Conservation (phyloP, 2,888 invertebrate genomes). For the Laothoe populi region DNA sequence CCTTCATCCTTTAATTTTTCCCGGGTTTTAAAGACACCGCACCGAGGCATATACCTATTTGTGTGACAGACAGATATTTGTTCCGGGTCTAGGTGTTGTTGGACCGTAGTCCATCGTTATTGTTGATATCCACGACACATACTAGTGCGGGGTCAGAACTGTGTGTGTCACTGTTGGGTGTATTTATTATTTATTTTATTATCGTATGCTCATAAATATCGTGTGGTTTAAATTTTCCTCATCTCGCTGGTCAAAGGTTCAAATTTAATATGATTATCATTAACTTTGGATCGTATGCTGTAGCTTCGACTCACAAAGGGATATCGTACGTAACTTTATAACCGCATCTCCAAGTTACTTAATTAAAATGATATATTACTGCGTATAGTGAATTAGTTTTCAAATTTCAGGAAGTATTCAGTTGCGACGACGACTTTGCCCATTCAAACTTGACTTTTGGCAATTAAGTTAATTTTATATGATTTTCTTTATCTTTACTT, state of each 20-base stretch:
- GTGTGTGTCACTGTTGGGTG: no score
- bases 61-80: no score
- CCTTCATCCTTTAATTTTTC: no score
- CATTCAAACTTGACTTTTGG: slow-evolving; percentile 3
- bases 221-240: slow-evolving; percentile 42
- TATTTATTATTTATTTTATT: no score
- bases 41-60: no score
- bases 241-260: slow-evolving; percentile 54
- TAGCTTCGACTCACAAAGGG: slow-evolving; percentile 35
- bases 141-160: no score
- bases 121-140: no score
- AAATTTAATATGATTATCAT: slow-evolving; percentile 60
- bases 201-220: slow-evolving; percentile 32
- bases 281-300: slow-evolving; percentile 54
- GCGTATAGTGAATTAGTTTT: slow-evolving; percentile 24
- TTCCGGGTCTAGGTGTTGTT: no score
- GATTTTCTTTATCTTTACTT: slow-evolving; percentile 1
- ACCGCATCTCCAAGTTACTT: slow-evolving; percentile 18
- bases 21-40: no score
- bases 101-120: no score
- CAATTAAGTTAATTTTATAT: slow-evolving; percentile 19
- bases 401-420: slow-evolving; percentile 21
- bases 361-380: slow-evolving; percentile 24
- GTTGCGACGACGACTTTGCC: slow-evolving; percentile 13
- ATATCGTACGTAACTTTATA: slow-evolving; percentile 25